Evolutionary conservation across 2,113 vertebrate genomes (phyloP).

Genomic region (Sceloporus tristichus): DNA sequence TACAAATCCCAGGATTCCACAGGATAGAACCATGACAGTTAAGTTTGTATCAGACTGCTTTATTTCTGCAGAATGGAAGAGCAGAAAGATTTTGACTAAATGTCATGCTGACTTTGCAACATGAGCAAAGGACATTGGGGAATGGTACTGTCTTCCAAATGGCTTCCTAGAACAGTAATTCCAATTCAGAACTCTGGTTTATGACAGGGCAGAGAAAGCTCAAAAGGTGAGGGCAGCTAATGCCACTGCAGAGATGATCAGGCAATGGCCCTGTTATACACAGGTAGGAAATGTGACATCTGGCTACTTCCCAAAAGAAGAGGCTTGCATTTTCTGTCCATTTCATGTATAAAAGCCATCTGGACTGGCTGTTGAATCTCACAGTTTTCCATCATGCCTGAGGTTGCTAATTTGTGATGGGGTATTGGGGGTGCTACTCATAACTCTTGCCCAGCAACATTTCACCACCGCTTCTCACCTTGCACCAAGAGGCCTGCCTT

Average conservation of each 20-base stretch:
- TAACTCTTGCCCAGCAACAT: neutral
- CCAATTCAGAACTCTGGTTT: too few relatives aligned
- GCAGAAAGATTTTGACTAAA: too few relatives aligned
- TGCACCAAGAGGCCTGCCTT: too few relatives aligned
- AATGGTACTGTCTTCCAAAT: neutral
- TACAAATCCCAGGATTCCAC: too few relatives aligned
- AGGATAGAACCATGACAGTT: too few relatives aligned
- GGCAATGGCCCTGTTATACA: neutral
- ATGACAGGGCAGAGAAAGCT: neutral
- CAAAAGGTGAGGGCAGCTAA: neutral
- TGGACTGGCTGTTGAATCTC: neutral
- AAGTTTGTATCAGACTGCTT: too few relatives aligned
- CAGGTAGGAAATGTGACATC: neutral
- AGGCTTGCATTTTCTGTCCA: neutral
- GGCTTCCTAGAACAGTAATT: neutral
- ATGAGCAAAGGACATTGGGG: neutral
- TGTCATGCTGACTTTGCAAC: too few relatives aligned
- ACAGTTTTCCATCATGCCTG: neutral
- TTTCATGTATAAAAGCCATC: neutral
- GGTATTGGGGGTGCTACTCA: too few relatives aligned
- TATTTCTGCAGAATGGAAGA: too few relatives aligned
- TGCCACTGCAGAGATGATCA: neutral
- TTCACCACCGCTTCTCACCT: neutral
- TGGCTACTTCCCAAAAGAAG: too few relatives aligned
- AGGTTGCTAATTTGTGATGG: too few relatives aligned